Evolutionary conservation across 2,888 invertebrate species (phyloP).

Genomic region (Scelioninae gen. 2): DNA sequence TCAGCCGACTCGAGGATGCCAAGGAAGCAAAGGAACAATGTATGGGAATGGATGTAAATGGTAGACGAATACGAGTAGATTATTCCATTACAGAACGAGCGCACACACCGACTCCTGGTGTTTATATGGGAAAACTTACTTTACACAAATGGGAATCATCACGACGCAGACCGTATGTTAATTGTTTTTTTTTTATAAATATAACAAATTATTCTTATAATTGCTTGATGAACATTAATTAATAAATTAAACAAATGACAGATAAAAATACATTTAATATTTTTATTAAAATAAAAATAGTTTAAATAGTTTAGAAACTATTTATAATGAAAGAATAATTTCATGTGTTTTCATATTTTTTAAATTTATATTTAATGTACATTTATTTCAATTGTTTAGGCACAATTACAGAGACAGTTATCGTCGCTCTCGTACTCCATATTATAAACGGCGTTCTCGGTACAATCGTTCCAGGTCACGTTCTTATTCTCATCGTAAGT

Average conservation of each 20-base stretch:
- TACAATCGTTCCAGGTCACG: slow-evolving; percentile 86
- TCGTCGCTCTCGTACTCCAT: slow-evolving; percentile 84
- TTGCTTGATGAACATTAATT: neutral
- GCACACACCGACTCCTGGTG: slow-evolving; percentile 97
- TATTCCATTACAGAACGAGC: slow-evolving; percentile 97
- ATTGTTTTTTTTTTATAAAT: no score
- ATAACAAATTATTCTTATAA: neutral
- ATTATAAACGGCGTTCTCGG: slow-evolving; percentile 81
- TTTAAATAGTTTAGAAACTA: no score
- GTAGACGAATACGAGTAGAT: slow-evolving; percentile 94
- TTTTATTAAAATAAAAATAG: no score
- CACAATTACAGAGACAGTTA: slow-evolving; percentile 77
- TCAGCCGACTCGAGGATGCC: slow-evolving; percentile 90
- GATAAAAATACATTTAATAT: no score
- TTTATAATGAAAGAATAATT: no score
- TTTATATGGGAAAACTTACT: slow-evolving; percentile 96
- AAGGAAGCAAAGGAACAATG: slow-evolving; percentile 95
- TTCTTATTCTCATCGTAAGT: slow-evolving; percentile 89
- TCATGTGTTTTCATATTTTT: no score
- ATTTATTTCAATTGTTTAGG: slow-evolving; percentile 66
- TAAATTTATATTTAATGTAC: no score
- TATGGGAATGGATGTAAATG: slow-evolving; percentile 95
- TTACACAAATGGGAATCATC: slow-evolving; percentile 71
- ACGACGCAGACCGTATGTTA: slow-evolving; percentile 76
- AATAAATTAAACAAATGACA: neutral